These are phyloP conservation scores for Dendrolimus houi DNA, from an alignment of 2,888 invertebrate species.

Conservation along the genomic window DNA sequence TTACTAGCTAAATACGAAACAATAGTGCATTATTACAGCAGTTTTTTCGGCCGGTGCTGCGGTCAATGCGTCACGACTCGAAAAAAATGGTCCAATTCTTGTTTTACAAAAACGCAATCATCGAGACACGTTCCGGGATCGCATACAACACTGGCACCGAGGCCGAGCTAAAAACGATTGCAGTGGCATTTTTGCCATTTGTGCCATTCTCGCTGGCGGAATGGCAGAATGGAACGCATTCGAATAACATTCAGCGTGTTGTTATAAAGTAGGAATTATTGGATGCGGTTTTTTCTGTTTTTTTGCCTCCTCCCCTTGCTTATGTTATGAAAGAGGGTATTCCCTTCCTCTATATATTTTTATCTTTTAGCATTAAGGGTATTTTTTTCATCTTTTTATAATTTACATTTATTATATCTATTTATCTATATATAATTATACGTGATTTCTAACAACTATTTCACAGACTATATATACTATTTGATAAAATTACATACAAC, in stretches of 20 bases:
- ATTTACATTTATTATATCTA: no score
- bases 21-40: neutral
- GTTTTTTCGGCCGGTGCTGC: neutral
- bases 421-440: no score
- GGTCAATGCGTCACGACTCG: neutral
- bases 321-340: constrained; percentile 4
- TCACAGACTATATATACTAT: no score
- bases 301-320: constrained; percentile 4
- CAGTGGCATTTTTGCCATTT: constrained; percentile 37
- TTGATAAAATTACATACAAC: no score
- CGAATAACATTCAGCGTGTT: constrained; percentile 47
- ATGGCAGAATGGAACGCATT: constrained; percentile 48
- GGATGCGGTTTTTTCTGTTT: neutral
- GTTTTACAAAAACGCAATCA: constrained; percentile 17
- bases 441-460: no score
- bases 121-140: constrained; percentile 20
- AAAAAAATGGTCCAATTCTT: neutral
- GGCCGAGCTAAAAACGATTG: constrained; percentile 21
- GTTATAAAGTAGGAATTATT: constrained; percentile 18
- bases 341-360: no score
- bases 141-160: constrained; percentile 14
- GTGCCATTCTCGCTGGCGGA: constrained; percentile 40
- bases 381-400: neutral
- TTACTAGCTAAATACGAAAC: no score
- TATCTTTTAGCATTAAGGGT: constrained; percentile 1